A percentile compares a stretch with the other conserved stretches of the same genome.
Conservation (phyloP, 2,113 vertebrate genomes). For the Nothoprocta pentlandii region DNA sequence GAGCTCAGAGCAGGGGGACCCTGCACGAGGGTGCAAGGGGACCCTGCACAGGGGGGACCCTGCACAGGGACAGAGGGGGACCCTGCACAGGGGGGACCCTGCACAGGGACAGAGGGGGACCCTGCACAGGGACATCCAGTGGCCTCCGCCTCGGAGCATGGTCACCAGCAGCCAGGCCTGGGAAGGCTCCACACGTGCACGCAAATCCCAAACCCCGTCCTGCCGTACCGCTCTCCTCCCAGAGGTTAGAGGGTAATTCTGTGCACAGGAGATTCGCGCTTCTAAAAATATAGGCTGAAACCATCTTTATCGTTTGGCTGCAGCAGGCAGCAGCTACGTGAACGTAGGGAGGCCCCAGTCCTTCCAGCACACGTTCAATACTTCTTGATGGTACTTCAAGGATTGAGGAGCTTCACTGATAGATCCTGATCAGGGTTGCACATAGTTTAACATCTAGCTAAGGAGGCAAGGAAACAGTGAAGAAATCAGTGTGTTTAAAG, state of each 20-base stretch:
- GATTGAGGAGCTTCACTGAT: not conserved
- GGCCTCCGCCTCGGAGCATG: not conserved
- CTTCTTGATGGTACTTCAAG: not conserved
- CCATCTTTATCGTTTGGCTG: not conserved
- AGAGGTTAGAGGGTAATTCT: not conserved
- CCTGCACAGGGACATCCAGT: not conserved
- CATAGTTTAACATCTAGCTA: not conserved
- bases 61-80: not conserved
- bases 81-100: not conserved
- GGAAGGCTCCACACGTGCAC: not conserved
- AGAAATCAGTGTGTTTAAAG: not conserved
- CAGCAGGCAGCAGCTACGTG: not conserved
- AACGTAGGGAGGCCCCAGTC: not conserved
- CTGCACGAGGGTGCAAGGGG: not conserved
- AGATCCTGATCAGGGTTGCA: not conserved
- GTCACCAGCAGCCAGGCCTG: not conserved
- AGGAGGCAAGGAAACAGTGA: not conserved
- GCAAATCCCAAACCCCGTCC: not conserved
- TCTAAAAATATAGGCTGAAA: not conserved
- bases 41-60: too few species aligned
- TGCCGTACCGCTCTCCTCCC: fast-evolving
- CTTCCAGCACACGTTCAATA: not conserved
- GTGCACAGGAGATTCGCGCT: not conserved
- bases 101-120: not conserved
- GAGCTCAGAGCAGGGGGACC: not conserved